These are phyloP conservation scores for Harpagoxenus sublaevis DNA, from an alignment of 2,888 invertebrate genomes.

Conservation along the genomic window DNA sequence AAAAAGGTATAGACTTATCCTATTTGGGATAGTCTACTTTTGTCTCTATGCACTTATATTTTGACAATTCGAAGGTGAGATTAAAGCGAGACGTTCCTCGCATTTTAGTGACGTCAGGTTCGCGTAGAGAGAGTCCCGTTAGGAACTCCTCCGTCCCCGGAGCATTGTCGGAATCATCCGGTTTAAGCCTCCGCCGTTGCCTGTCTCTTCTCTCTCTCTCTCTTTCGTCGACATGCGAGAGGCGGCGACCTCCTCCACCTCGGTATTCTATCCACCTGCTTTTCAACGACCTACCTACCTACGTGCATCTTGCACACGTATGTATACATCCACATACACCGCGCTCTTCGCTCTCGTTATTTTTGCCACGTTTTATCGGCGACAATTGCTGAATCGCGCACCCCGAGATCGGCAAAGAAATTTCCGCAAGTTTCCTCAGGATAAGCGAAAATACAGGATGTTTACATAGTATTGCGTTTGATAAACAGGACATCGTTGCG, in stretches of 20 bases:
- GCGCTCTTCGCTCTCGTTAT: constrained; percentile 54
- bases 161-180: constrained; percentile 70
- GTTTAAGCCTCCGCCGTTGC: constrained; percentile 54
- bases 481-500: not conserved
- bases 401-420: not conserved
- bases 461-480: not conserved
- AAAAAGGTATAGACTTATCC: not conserved
- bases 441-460: constrained; percentile 17
- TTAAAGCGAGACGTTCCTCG: constrained; percentile 47
- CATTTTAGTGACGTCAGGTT: constrained; percentile 70
- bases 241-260: constrained; percentile 37
- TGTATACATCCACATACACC: not conserved
- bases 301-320: constrained; percentile 25
- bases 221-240: constrained; percentile 19
- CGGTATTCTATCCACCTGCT: constrained; percentile 68
- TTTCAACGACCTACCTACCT: constrained; percentile 61
- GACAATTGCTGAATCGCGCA: constrained; percentile 41
- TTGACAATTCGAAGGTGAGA: constrained; percentile 23
- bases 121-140: constrained; percentile 73
- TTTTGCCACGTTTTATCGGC: constrained; percentile 43
- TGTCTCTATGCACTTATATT: not conserved
- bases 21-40: not conserved
- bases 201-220: constrained; percentile 43
- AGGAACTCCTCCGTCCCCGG: constrained; percentile 61
- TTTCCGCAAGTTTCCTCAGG: not conserved